A percentile compares a stretch with the other conserved stretches of the same genome.
phyloP scores from a whole-genome alignment of 2,888 invertebrate species.

The Lagria hirta region DNA sequence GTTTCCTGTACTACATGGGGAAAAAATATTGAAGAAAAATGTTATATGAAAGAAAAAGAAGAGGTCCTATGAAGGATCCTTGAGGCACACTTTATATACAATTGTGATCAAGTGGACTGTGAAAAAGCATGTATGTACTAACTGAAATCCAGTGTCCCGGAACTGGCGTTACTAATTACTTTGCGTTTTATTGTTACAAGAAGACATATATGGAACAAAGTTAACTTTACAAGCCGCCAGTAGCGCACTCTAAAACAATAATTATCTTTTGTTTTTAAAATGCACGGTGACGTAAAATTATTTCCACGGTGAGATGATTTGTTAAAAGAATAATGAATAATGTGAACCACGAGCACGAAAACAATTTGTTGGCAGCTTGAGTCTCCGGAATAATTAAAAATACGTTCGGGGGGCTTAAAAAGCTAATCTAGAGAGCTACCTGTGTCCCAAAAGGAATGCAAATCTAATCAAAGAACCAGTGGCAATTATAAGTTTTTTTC shows the following conservation, averaged over 20 bases:
- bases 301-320: slow-evolving; percentile 45
- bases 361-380: slow-evolving; percentile 39
- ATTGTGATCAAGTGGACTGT: no score
- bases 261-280: slow-evolving; percentile 41
- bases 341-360: slow-evolving; percentile 42
- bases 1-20: no score
- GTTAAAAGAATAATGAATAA: slow-evolving; percentile 48
- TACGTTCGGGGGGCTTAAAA: slow-evolving; percentile 15
- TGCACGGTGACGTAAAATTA: slow-evolving; percentile 36
- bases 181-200: slow-evolving; percentile 11
- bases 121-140: no score
- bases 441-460: slow-evolving; percentile 18
- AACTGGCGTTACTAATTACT: slow-evolving; percentile 20
- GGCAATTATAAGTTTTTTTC: slow-evolving; percentile 14
- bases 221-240: slow-evolving; percentile 16
- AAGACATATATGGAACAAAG: slow-evolving; percentile 21
- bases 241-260: slow-evolving; percentile 34
- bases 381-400: slow-evolving; percentile 26
- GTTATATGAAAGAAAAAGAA: no score
- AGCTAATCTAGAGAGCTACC: slow-evolving; percentile 11
- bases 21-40: no score
- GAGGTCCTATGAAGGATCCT: no score
- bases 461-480: slow-evolving; percentile 18
- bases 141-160: no score
- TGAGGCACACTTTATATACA: no score